Evolutionary conservation across 2,113 vertebrate genomes (phyloP).

Genomic region (Craseonycteris thonglongyai): DNA sequence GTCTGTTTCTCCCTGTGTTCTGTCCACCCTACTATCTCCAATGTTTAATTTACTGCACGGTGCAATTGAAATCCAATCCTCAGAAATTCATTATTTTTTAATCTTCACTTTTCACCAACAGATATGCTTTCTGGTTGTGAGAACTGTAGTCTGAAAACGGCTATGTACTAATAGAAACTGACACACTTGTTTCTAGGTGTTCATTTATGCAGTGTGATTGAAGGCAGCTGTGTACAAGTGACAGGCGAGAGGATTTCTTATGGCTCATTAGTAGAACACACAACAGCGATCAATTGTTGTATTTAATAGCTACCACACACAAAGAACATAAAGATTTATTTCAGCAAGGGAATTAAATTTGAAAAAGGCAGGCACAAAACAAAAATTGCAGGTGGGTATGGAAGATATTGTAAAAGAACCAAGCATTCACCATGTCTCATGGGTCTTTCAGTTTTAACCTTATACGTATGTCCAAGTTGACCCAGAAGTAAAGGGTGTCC

Average conservation of each 20-base stretch:
- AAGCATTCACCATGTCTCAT: neutral
- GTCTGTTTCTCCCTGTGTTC: neutral
- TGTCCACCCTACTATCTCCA: neutral
- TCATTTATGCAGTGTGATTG: constrained; percentile 52
- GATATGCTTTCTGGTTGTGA: constrained; percentile 47
- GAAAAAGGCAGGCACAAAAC: neutral
- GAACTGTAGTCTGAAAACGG: constrained; percentile 38
- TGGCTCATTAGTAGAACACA: constrained; percentile 51
- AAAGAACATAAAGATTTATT: constrained; percentile 29
- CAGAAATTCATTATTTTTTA: constrained; percentile 52
- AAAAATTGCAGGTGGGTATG: neutral
- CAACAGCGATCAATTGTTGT: constrained; percentile 29
- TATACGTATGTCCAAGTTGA: neutral
- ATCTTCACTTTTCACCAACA: constrained; percentile 45
- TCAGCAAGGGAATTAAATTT: neutral
- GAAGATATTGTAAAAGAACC: constrained; percentile 1
- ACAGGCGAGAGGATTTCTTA: constrained; percentile 53
- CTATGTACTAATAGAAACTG: constrained; percentile 63
- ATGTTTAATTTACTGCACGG: neutral
- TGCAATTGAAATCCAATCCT: constrained; percentile 7
- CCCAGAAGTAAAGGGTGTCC: no score
- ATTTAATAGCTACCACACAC: constrained; percentile 45
- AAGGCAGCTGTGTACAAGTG: constrained; percentile 51
- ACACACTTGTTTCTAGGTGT: constrained; percentile 56
- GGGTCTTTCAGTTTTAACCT: neutral